Evolutionary conservation across 2,888 invertebrate genomes (phyloP).

Genomic region (Ecliptopera silaceata): DNA sequence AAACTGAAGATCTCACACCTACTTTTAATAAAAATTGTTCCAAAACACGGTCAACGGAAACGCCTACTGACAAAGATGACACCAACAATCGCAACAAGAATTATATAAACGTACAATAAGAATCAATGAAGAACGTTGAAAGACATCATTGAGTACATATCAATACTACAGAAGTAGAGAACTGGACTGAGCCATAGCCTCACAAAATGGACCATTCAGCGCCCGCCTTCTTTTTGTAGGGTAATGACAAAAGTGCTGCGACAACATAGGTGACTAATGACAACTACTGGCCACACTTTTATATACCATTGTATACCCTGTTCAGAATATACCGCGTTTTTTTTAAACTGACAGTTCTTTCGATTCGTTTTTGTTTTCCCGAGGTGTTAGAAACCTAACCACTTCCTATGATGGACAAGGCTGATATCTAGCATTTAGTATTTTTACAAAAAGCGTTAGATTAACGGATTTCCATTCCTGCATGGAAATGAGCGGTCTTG

Average conservation of each 20-base stretch:
- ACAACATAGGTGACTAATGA: too few relatives aligned
- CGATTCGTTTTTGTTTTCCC: neutral
- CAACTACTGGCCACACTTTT: too few relatives aligned
- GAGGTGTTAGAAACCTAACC: conserved; percentile 11
- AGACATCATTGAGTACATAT: neutral
- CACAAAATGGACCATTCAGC: too few relatives aligned
- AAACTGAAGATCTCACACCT: neutral
- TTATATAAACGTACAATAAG: too few relatives aligned
- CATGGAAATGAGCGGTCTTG: conserved; percentile 3
- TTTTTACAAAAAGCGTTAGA: neutral
- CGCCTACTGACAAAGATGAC: neutral
- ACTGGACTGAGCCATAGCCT: too few relatives aligned
- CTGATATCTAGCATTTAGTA: conserved; percentile 12
- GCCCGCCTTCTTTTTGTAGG: too few relatives aligned
- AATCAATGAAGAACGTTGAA: neutral
- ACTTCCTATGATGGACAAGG: conserved; percentile 14
- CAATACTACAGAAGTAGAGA: too few relatives aligned
- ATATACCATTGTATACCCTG: too few relatives aligned
- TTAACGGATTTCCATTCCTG: conserved; percentile 15
- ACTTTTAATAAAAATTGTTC: neutral
- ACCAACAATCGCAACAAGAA: too few relatives aligned
- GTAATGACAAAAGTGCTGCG: too few relatives aligned
- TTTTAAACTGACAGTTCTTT: neutral
- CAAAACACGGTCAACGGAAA: neutral
- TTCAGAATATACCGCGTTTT: too few relatives aligned